Percentiles rank a stretch among this genome's conserved stretches.
These are phyloP conservation scores for Mayetiola destructor DNA, from an alignment of 2,888 invertebrate genomes.

Conservation along the genomic window DNA sequence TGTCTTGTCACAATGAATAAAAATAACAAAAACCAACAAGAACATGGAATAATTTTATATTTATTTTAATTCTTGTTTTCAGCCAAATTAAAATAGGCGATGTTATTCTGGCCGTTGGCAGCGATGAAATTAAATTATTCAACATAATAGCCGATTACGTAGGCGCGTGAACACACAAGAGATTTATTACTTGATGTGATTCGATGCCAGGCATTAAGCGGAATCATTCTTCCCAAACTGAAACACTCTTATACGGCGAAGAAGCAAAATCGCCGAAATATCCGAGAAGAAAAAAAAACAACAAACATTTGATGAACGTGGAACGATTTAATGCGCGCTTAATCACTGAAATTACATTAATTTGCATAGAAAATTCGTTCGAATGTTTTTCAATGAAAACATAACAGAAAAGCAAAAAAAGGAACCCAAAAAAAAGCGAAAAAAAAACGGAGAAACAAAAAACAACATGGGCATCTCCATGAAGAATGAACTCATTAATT, in stretches of 20 bases:
- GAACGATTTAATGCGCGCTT: background rate
- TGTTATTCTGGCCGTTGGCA: background rate
- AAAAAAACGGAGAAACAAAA: background rate
- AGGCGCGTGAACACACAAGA: slow-evolving; percentile 3
- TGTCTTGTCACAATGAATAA: too few species aligned
- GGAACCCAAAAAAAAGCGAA: background rate
- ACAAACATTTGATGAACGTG: background rate
- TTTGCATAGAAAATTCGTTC: too few species aligned
- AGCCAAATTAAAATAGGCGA: too few species aligned
- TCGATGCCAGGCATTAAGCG: too few species aligned
- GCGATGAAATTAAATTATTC: slow-evolving; percentile 10
- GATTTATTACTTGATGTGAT: slow-evolving; percentile 1
- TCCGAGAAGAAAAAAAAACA: background rate
- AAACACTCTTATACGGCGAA: background rate
- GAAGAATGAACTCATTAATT: slow-evolving; percentile 6
- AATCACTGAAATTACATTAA: slow-evolving; percentile 6
- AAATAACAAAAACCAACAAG: too few species aligned
- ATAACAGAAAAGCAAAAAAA: background rate
- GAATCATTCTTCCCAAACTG: background rate
- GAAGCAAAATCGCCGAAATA: background rate
- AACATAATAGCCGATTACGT: slow-evolving; percentile 10
- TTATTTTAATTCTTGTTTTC: too few species aligned
- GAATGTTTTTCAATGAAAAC: too few species aligned
- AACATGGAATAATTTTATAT: too few species aligned
- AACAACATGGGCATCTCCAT: background rate